A percentile compares a stretch with the other conserved stretches of the same genome.
phyloP scores from a whole-genome alignment of 2,113 vertebrate genomes.

The Charina bottae region DNA sequence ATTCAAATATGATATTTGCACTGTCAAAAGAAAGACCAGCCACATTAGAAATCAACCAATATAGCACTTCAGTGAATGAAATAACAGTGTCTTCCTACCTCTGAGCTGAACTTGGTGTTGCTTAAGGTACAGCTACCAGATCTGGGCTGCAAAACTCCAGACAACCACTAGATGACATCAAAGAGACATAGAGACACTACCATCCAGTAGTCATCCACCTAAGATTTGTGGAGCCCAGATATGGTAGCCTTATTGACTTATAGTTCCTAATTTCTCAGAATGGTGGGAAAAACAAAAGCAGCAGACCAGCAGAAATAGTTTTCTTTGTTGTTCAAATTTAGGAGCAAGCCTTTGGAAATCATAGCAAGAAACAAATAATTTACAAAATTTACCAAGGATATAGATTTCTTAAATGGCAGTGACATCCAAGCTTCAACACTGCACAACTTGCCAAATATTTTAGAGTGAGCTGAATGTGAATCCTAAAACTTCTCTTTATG shows the following conservation, averaged over 20 bases:
- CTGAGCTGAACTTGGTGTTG: background rate
- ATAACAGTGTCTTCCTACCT: background rate
- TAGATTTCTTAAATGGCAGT: conserved; percentile 58
- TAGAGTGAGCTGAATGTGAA: conserved; percentile 35
- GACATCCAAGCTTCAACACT: conserved; percentile 55
- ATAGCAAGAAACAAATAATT: conserved; percentile 41
- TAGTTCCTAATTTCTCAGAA: background rate
- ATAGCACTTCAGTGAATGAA: background rate
- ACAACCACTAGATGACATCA: background rate
- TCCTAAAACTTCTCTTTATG: conserved; percentile 27
- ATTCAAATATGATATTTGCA: background rate
- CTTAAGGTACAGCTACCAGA: background rate
- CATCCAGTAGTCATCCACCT: background rate
- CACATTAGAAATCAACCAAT: background rate
- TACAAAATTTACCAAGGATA: conserved; percentile 32
- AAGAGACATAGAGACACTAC: background rate
- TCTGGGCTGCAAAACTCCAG: too few species aligned
- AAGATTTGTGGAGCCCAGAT: background rate
- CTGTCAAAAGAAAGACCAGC: background rate
- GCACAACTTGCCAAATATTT: conserved; percentile 56
- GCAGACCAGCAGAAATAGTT: background rate
- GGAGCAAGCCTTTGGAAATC: conserved; percentile 17
- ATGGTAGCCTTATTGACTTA: background rate
- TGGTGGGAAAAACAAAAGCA: background rate
- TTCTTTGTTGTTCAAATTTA: background rate